Base-by-base conservation (phyloP, 2,113 vertebrate species). In the Cariama cristata region DNA sequence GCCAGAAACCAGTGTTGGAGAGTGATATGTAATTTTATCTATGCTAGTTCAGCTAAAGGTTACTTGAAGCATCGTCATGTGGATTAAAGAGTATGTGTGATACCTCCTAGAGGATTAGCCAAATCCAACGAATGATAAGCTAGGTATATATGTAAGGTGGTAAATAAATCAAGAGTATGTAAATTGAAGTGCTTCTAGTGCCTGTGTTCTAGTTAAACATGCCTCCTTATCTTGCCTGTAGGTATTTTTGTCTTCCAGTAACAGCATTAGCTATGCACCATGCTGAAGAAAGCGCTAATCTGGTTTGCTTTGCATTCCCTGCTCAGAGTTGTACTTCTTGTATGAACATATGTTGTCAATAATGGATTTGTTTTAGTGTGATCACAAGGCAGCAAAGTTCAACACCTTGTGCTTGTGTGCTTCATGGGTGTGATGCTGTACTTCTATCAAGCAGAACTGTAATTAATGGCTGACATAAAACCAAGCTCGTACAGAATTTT, bases 361-460 rank as follows among this genome's bases (percentile, higher is more conserved):
- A 85, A 56, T 59, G 74, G 91, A 62, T 97, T 84, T 58, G 87
- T 90, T 97, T 83, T 67, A 85, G 82, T 2, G 24, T 80, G 84
- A 85, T 90, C 28, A 66, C 95, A 27, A 79, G 40, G 93, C 89
- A 96, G 86, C 72, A n/a, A 73, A 58, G 19, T 86, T 88, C 71
- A 67, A 47, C 50, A 58, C 40, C 79, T 60, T 42, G 33, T 49
- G 42, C 92, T 83, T 35, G 1, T 7, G 16, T 40, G 52, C 67
- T 74, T 93, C 35, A 19, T 60, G 60, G 56, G 73, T 60, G 52
- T 33, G 35, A 44, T 67, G 63, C 80, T 74, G 72, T 16, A 5
- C 38, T 79, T 85, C n/a, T 71, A 26, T 59, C 40, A 42, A 50
- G 66, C 11, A 1, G 15, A 79, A 30, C 33, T 45, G 38, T 50